These are phyloP conservation scores for Argyrosomus japonicus DNA, from an alignment of 2,113 vertebrate genomes.

Conservation along the genomic window DNA sequence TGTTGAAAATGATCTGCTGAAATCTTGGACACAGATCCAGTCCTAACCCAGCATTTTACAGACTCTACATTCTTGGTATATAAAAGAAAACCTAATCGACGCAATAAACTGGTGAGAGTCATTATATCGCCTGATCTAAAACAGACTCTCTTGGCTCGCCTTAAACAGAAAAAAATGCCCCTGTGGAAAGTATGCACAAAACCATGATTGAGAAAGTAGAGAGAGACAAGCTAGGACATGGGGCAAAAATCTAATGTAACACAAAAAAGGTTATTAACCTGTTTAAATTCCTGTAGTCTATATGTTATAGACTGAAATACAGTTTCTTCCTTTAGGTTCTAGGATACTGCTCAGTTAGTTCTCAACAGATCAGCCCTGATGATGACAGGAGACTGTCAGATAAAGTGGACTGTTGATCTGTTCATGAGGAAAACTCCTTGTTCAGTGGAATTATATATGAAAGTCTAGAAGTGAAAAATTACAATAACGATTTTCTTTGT, in stretches of 20 bases:
- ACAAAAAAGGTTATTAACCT: background rate
- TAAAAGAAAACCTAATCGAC: slow-evolving; percentile 5
- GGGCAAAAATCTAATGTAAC: background rate
- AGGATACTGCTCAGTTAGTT: background rate
- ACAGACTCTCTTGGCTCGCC: slow-evolving; percentile 14
- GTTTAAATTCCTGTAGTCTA: no score
- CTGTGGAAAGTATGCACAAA: background rate
- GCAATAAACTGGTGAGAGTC: slow-evolving; percentile 6
- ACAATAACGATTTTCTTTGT: background rate
- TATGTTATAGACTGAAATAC: background rate
- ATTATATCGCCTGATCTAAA: slow-evolving; percentile 16
- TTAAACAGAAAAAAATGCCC: background rate
- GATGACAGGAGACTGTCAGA: background rate
- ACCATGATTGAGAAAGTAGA: background rate
- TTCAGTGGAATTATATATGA: background rate
- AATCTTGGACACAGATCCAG: background rate
- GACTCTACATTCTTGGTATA: slow-evolving; percentile 3
- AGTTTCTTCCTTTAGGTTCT: background rate
- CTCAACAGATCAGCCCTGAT: background rate
- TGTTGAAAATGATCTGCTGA: background rate
- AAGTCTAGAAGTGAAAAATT: background rate
- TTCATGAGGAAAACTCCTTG: no score
- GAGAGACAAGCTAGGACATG: background rate
- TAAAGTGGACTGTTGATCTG: background rate
- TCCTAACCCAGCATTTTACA: background rate